A percentile compares a stretch with the other conserved stretches of the same genome.
Conservation (phyloP, 2,113 vertebrate genomes). For the Hirundichthys speculiger region DNA sequence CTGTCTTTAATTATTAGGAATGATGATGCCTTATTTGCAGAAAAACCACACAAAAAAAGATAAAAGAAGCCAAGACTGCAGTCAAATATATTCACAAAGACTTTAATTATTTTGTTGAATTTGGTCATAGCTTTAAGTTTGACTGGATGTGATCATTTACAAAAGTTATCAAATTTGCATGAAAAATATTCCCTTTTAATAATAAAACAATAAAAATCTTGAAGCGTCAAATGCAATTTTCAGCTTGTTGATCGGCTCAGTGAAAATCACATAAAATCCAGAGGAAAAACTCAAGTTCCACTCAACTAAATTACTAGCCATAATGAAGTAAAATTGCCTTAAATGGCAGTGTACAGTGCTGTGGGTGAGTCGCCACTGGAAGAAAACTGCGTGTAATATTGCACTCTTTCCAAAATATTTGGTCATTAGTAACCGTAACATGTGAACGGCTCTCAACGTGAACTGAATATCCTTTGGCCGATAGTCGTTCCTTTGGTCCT, state of each 20-base stretch:
- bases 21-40: slow-evolving; percentile 39
- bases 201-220: slow-evolving; percentile 3
- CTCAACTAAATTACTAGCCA: not conserved
- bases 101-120: slow-evolving; percentile 25
- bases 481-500: slow-evolving; percentile 40
- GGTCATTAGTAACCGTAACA: slow-evolving; percentile 50
- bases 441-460: slow-evolving; percentile 17
- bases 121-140: slow-evolving; percentile 37
- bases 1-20: slow-evolving; percentile 48
- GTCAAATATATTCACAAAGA: slow-evolving; percentile 30
- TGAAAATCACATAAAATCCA: slow-evolving; percentile 20
- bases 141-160: slow-evolving; percentile 27
- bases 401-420: slow-evolving; percentile 64
- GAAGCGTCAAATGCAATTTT: not conserved
- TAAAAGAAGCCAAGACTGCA: slow-evolving; percentile 30
- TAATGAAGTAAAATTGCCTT: not conserved
- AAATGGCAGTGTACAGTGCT: not conserved
- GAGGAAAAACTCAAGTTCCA: slow-evolving; percentile 8
- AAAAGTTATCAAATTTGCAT: slow-evolving; percentile 1
- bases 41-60: slow-evolving; percentile 23
- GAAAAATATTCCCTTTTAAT: slow-evolving; percentile 34
- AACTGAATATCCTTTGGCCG: slow-evolving; percentile 23
- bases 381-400: slow-evolving; percentile 56
- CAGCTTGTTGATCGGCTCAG: slow-evolving; percentile 23
- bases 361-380: slow-evolving; percentile 17